phyloP scores from a whole-genome alignment of 2,888 invertebrate genomes.

The Macaria liturata region DNA sequence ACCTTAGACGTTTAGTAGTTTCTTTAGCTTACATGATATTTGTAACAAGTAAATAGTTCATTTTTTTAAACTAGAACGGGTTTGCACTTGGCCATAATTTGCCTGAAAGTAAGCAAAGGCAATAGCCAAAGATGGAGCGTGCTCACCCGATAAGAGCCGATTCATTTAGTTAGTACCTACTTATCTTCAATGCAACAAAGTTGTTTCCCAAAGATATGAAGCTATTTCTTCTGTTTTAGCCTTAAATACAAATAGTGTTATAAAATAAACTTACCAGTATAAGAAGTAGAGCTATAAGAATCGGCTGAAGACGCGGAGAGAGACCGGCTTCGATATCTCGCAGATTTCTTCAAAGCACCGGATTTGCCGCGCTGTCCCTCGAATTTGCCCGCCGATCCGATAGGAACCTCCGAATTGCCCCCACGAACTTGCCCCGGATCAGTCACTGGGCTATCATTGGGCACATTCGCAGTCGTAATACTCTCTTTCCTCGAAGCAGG shows the following conservation, averaged over 20 bases:
- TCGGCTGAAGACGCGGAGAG: conserved; percentile 97
- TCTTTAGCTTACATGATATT: no score
- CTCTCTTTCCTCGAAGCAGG: conserved; percentile 63
- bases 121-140: no score
- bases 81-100: no score
- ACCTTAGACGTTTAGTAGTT: no score
- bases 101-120: no score
- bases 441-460: conserved; percentile 89
- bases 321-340: conserved; percentile 94
- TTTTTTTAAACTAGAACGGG: no score
- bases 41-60: no score
- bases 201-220: no score
- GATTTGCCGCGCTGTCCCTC: conserved; percentile 81
- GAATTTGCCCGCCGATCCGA: conserved; percentile 65
- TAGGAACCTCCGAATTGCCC: conserved; percentile 52
- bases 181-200: no score
- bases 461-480: conserved; percentile 74
- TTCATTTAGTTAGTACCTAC: no score
- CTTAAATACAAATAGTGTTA: not conserved
- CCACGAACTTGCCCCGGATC: conserved; percentile 87
- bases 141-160: no score
- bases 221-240: no score
- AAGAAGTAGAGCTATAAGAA: conserved; percentile 94
- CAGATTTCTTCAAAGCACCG: conserved; percentile 93
- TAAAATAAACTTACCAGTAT: conserved; percentile 77